Evolutionary conservation across 2,888 invertebrate genomes (phyloP), one percentile per base, ranked within the genome.

Genomic region (Penaeus monodon): DNA sequence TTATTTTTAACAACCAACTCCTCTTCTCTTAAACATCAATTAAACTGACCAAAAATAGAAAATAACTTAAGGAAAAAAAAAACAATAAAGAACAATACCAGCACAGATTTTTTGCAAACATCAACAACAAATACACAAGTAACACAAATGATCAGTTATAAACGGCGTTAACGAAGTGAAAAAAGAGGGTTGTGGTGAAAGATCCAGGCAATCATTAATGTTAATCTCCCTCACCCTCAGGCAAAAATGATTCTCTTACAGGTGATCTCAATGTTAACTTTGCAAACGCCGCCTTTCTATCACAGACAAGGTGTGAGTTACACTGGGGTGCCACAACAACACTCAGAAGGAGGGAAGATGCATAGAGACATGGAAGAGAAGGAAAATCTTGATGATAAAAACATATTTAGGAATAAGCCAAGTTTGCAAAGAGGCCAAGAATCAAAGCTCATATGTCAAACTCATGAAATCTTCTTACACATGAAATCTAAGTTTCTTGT

Each of bases 151-250:
- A 73, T 73, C 85, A 73, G 49, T 74, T 38, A 85, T 57, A 10
- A 85, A 80, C 85, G 85, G 85, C 85, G 85, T 85, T 85, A 80
- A 85, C 80, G 63, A 85, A 85, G 85, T 85, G 33, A 24, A 49
- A 33, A 38, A 83, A 64, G 76, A 78, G 14, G 49, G n/a, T 20
- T 57, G 10, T 14, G 57, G 57, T 57, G 57, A 57, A 57, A 57
- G 17, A 4, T 57, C 14, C 14, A 57, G 17, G 2, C 44, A 57
- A 17, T 57, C 17, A 20, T 57, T 57, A 57, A 57, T 17, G 14
- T 57, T 57, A 57, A 57, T 17, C 57, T 57, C 57, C 17, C 14
- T 49, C 49, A 12, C 49, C 49, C 57, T 57, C 63, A 24, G 49
- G 57, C 64, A 63, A 79, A 68, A 14, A 44, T 49, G 64, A 68